Conservation (phyloP, 2,113 vertebrate species). For the Oxyura jamaicensis region DNA sequence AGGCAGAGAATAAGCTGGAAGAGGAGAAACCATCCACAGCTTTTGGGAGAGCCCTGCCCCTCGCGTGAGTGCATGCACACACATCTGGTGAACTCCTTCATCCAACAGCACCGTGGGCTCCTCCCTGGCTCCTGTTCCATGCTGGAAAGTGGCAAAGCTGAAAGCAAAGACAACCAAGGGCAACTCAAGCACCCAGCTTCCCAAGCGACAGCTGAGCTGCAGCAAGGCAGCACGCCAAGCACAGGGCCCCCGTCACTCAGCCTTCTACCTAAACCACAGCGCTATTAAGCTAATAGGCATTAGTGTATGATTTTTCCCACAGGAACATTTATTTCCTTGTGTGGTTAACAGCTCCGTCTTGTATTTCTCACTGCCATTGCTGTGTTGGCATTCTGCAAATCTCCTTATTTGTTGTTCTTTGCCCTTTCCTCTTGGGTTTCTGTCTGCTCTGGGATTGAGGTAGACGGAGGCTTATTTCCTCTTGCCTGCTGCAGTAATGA, state of each 20-base stretch:
- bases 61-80: neutral
- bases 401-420: conserved; percentile 45
- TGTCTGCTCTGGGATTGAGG: conserved; percentile 19
- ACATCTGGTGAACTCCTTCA: neutral
- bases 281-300: conserved; percentile 75
- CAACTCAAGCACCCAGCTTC: neutral
- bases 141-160: neutral
- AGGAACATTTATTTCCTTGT: conserved; percentile 66
- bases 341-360: conserved; percentile 66
- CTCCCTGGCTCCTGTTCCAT: fast-evolving
- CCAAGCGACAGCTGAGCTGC: neutral
- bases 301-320: conserved; percentile 74
- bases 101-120: fast-evolving
- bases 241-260: conserved; percentile 22
- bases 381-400: conserved; percentile 48
- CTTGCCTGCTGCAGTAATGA: conserved; percentile 13
- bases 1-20: neutral
- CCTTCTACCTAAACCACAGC: conserved; percentile 56
- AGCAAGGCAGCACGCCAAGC: neutral
- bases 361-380: conserved; percentile 67
- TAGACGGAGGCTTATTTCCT: neutral
- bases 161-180: conserved; percentile 20
- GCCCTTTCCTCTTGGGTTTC: conserved; percentile 58
- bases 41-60: neutral
- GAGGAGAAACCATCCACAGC: fast-evolving